Conservation (phyloP, 2,797 vertebrate genomes). For the Aulostomus chinensis region DNA sequence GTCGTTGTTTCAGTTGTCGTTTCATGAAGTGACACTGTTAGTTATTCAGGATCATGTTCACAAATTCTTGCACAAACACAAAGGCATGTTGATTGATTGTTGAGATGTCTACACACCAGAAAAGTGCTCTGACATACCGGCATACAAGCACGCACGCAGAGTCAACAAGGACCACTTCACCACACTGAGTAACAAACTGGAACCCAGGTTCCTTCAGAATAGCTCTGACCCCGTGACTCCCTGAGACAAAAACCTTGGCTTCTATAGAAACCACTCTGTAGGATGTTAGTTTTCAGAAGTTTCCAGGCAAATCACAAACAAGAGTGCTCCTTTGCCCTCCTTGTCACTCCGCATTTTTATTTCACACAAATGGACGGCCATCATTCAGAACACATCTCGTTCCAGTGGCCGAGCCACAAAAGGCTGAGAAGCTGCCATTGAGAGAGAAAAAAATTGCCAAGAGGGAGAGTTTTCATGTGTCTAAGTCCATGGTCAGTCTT, state of each 20-base stretch:
- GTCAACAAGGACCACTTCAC: conserved; percentile 62
- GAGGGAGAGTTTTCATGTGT: conserved; percentile 44
- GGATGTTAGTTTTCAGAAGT: conserved; percentile 70
- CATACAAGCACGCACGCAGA: conserved; percentile 23
- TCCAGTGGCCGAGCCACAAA: conserved; percentile 70
- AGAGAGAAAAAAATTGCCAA: conserved; percentile 20
- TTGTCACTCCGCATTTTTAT: conserved; percentile 54
- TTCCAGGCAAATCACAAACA: conserved; percentile 63
- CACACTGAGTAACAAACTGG: conserved; percentile 34
- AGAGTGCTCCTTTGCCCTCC: conserved; percentile 45
- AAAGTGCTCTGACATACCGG: conserved; percentile 11
- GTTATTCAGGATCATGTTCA: neutral
- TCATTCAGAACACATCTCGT: conserved; percentile 65
- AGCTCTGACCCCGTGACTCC: conserved; percentile 65
- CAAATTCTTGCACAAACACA: conserved; percentile 19
- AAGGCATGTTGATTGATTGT: conserved; percentile 29
- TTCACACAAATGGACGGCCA: conserved; percentile 52
- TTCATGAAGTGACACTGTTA: neutral
- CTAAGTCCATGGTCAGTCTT: conserved; percentile 55
- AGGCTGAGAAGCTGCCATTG: conserved; percentile 47
- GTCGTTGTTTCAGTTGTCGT: neutral
- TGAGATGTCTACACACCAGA: conserved; percentile 9
- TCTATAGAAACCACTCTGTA: conserved; percentile 60
- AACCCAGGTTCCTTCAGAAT: conserved; percentile 47
- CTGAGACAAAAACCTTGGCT: conserved; percentile 60